These are phyloP conservation scores for Pangasius larnaudii DNA, from an alignment of 2,797 vertebrate species.

Conservation along the genomic window DNA sequence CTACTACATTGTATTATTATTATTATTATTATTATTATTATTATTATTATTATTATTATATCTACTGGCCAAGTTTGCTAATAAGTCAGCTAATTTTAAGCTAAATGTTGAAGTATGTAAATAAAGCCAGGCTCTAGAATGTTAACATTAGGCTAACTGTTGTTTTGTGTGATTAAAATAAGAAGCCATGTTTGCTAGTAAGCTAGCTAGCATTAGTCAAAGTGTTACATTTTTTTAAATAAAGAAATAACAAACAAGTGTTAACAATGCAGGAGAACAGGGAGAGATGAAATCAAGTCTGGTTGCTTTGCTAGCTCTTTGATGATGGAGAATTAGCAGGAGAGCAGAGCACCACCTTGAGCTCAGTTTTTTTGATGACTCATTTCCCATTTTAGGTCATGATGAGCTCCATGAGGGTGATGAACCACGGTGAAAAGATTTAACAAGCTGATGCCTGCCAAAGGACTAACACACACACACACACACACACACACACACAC, in stretches of 20 bases:
- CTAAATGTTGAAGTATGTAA: not conserved
- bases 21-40: no score
- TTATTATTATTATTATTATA: not conserved
- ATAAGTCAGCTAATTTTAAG: not conserved
- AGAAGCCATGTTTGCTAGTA: not conserved
- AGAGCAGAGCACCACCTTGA: slow-evolving; percentile 27
- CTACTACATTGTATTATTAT: not conserved
- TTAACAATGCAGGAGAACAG: not conserved
- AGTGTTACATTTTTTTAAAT: not conserved
- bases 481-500: not conserved
- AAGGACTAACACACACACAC: not conserved
- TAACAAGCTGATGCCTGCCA: not conserved
- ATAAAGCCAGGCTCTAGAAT: not conserved
- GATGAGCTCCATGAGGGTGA: slow-evolving; percentile 6
- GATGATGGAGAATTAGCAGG: slow-evolving; percentile 9
- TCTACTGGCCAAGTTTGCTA: not conserved
- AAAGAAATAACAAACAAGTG: not conserved
- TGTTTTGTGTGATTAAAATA: not conserved
- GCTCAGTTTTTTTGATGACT: slow-evolving; percentile 14
- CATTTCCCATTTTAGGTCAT: slow-evolving; percentile 43
- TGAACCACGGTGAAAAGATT: slow-evolving; percentile 14
- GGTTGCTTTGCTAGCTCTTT: slow-evolving; percentile 1
- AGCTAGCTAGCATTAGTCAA: not conserved
- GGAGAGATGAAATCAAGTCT: not conserved
- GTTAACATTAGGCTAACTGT: not conserved